Evolutionary conservation across 2,888 invertebrate genomes (phyloP).

Genomic region (Agelastica alni): DNA sequence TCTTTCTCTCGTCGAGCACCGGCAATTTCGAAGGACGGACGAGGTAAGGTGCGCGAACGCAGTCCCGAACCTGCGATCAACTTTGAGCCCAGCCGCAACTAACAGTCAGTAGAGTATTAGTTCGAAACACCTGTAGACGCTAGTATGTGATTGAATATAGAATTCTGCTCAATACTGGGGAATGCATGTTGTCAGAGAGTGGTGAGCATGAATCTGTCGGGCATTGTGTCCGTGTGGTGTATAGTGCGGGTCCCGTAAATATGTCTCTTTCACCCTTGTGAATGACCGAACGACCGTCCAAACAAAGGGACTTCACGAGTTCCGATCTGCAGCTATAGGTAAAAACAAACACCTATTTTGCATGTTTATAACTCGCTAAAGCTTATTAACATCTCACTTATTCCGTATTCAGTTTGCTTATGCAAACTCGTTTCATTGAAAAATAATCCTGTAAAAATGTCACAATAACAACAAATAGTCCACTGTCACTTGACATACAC

Average conservation of each 20-base stretch:
- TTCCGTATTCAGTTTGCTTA: background rate
- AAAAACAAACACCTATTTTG: slow-evolving; percentile 36
- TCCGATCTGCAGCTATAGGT: slow-evolving; percentile 43
- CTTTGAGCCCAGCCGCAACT: slow-evolving; percentile 54
- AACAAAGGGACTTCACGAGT: slow-evolving; percentile 43
- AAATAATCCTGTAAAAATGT: slow-evolving; percentile 14
- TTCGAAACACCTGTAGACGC: slow-evolving; percentile 59
- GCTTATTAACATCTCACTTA: slow-evolving; percentile 2
- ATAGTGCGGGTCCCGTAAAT: slow-evolving; percentile 46
- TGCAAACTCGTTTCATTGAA: background rate
- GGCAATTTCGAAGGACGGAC: slow-evolving; percentile 31
- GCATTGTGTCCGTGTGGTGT: slow-evolving; percentile 51
- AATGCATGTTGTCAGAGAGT: slow-evolving; percentile 50
- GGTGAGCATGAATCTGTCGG: slow-evolving; percentile 50
- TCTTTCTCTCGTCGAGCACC: slow-evolving; percentile 38
- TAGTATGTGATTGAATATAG: slow-evolving; percentile 56
- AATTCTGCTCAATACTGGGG: slow-evolving; percentile 45
- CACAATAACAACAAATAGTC: slow-evolving; percentile 25
- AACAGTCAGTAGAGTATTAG: slow-evolving; percentile 59
- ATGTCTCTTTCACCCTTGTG: slow-evolving; percentile 42
- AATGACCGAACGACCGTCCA: slow-evolving; percentile 38
- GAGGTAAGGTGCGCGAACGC: slow-evolving; percentile 38
- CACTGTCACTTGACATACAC: slow-evolving; percentile 24
- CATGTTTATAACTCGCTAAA: slow-evolving; percentile 25
- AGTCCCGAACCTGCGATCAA: slow-evolving; percentile 48